Evolutionary conservation across 2,113 vertebrate species (phyloP).

Genomic region (Albula goreensis): DNA sequence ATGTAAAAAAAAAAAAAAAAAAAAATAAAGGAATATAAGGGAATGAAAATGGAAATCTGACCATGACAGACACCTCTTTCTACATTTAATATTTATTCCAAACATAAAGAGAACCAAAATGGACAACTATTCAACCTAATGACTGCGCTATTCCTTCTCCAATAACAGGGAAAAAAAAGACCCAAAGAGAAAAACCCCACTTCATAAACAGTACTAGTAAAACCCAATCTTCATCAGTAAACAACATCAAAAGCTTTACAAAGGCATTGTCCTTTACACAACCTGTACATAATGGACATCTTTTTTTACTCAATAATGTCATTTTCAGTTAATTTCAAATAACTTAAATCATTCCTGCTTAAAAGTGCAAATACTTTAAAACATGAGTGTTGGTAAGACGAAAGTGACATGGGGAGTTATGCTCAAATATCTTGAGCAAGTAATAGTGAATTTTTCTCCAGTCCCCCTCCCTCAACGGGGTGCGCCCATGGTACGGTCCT

Average conservation of each 20-base stretch:
- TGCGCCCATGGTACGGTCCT: not conserved
- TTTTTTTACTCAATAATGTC: constrained; percentile 54
- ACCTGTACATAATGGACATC: constrained; percentile 68
- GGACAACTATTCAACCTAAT: constrained; percentile 15
- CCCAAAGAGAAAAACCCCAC: constrained; percentile 30
- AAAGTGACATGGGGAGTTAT: constrained; percentile 31
- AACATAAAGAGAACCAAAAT: constrained; percentile 26
- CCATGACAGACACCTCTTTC: constrained; percentile 17
- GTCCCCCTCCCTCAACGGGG: constrained; percentile 11
- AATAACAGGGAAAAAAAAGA: constrained; percentile 21
- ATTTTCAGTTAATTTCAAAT: constrained; percentile 66
- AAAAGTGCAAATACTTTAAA: constrained; percentile 77
- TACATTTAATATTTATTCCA: constrained; percentile 31
- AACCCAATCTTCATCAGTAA: constrained; percentile 47
- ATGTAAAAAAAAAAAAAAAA: not conserved
- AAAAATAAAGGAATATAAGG: constrained; percentile 7
- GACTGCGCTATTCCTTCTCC: constrained; percentile 16
- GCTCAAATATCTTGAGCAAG: constrained; percentile 66
- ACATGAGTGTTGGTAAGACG: constrained; percentile 57
- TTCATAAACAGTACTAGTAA: constrained; percentile 50
- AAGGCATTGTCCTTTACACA: constrained; percentile 65
- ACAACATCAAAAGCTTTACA: constrained; percentile 73
- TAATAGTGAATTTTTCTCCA: constrained; percentile 42
- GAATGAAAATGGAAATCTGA: constrained; percentile 35
- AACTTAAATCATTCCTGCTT: constrained; percentile 77